Evolutionary conservation across 2,888 invertebrate genomes (phyloP).

Genomic region (Conchocele bisecta): DNA sequence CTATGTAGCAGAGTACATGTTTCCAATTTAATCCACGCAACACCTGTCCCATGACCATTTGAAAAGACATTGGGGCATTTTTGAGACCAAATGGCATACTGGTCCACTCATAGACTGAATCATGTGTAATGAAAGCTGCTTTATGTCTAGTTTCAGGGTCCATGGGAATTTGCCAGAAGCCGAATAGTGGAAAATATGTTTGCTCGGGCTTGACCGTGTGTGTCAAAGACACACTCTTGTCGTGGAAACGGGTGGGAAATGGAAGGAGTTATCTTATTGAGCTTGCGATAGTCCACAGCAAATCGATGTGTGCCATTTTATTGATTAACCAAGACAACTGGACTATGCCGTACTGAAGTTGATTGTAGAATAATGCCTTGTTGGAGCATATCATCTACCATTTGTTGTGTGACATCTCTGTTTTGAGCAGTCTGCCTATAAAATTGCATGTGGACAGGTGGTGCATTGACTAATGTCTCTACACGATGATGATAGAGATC

Average conservation of each 20-base stretch:
- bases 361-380: slow-evolving; percentile 45
- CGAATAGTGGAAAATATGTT: slow-evolving; percentile 18
- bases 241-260: slow-evolving; percentile 8
- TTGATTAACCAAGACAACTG: slow-evolving; percentile 49
- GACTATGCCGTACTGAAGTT: slow-evolving; percentile 39
- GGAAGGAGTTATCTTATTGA: slow-evolving; percentile 2
- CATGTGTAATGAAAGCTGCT: slow-evolving; percentile 56
- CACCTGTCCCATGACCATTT: slow-evolving; percentile 51
- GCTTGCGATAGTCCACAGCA: slow-evolving; percentile 9
- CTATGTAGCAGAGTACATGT: slow-evolving; percentile 56
- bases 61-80: slow-evolving; percentile 55
- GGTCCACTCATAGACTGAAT: slow-evolving; percentile 42
- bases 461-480: background rate
- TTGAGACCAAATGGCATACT: slow-evolving; percentile 52
- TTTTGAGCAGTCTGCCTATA: background rate
- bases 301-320: background rate
- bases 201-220: background rate
- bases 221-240: slow-evolving; percentile 1
- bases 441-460: background rate
- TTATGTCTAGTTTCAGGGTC: slow-evolving; percentile 57
- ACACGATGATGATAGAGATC: background rate
- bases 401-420: background rate
- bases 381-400: slow-evolving; percentile 24
- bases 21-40: slow-evolving; percentile 60
- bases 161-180: slow-evolving; percentile 47